These are phyloP conservation scores for Teleogryllus occipitalis DNA, from an alignment of 1,140 invertebrate species.

Conservation along the genomic window DNA sequence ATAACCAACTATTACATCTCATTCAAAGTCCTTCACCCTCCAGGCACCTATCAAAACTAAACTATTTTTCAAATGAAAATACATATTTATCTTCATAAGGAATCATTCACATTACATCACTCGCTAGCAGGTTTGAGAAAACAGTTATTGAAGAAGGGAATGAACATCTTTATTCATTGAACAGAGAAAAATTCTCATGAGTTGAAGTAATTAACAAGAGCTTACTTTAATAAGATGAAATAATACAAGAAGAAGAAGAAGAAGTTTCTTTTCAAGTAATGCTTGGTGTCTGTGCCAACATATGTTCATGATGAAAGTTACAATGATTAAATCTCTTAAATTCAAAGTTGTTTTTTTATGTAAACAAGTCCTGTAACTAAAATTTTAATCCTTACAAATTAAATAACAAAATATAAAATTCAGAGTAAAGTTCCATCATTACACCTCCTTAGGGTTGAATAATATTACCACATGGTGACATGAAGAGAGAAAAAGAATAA, in stretches of 20 bases:
- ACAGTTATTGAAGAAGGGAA: not conserved
- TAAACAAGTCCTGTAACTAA: too few relatives aligned
- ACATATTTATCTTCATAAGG: not conserved
- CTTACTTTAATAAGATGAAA: not conserved
- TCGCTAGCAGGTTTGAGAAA: not conserved
- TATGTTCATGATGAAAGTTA: too few relatives aligned
- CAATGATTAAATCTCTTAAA: too few relatives aligned
- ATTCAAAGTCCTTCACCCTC: not conserved
- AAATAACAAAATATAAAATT: conserved; percentile 6
- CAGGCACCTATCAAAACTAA: not conserved
- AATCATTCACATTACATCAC: not conserved
- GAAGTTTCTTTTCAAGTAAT: not conserved
- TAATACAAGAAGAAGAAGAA: not conserved
- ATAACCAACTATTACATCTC: not conserved
- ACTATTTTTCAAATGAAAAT: conserved; percentile 2
- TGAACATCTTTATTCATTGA: not conserved
- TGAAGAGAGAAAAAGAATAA: not conserved
- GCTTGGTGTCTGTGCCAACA: too few relatives aligned
- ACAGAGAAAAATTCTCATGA: not conserved
- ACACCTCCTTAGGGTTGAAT: not conserved
- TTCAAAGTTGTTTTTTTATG: too few relatives aligned
- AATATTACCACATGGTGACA: not conserved
- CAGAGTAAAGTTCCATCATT: not conserved
- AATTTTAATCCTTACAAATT: not conserved
- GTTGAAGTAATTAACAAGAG: not conserved